These are phyloP conservation scores for Chymomyza fuscimana DNA, from an alignment of 2,888 invertebrate genomes.

Conservation along the genomic window DNA sequence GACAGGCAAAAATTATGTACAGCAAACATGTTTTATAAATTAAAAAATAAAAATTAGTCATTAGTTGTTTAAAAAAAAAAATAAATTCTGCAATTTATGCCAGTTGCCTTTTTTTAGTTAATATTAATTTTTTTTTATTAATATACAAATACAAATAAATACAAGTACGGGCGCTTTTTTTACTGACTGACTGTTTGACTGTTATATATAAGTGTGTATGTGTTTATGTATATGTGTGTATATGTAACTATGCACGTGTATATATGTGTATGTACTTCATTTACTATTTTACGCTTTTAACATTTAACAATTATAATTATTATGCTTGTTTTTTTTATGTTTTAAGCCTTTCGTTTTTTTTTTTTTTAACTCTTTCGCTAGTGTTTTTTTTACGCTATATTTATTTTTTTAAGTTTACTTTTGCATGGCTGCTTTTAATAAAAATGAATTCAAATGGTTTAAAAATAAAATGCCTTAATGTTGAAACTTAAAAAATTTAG, in stretches of 20 bases:
- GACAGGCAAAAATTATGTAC: slow-evolving; percentile 64
- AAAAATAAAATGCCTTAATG: slow-evolving; percentile 24
- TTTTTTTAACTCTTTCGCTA: slow-evolving; percentile 22
- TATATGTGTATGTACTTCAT: slow-evolving; percentile 32
- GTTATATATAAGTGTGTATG: slow-evolving; percentile 32
- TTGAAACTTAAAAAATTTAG: slow-evolving; percentile 14
- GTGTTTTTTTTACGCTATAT: slow-evolving; percentile 17
- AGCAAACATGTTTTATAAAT: slow-evolving; percentile 46
- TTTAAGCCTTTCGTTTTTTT: slow-evolving; percentile 29
- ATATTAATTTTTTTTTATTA: slow-evolving; percentile 37
- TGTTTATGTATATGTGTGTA: slow-evolving; percentile 27
- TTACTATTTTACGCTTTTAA: slow-evolving; percentile 34
- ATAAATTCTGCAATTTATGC: slow-evolving; percentile 46
- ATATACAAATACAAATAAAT: slow-evolving; percentile 77
- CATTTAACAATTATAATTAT: slow-evolving; percentile 46
- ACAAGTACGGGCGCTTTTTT: slow-evolving; percentile 51
- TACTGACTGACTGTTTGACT: slow-evolving; percentile 38
- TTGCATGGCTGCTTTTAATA: slow-evolving; percentile 27
- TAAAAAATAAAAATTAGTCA: slow-evolving; percentile 35
- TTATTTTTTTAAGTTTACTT: slow-evolving; percentile 13
- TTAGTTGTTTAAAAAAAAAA: slow-evolving; percentile 31
- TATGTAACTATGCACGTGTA: slow-evolving; percentile 25
- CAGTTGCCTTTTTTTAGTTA: slow-evolving; percentile 43
- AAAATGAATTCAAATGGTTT: slow-evolving; percentile 23
- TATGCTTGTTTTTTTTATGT: slow-evolving; percentile 34